Evolutionary conservation across 2,888 invertebrate species (phyloP), one percentile per base, ranked within the genome.

Genomic region (Augochlorella aurata): DNA sequence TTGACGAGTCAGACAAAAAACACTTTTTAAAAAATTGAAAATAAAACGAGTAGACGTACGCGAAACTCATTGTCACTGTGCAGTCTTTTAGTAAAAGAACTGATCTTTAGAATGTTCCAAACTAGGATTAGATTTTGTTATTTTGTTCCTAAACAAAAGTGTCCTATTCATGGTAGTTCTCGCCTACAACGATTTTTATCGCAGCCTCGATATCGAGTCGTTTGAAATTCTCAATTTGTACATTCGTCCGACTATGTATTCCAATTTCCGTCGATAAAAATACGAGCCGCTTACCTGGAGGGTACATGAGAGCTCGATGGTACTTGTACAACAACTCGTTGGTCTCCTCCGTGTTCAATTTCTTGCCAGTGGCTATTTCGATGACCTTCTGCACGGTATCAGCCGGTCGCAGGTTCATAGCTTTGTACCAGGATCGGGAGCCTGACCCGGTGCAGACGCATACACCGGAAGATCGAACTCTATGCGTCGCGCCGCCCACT

Each of bases 361-460:
- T 69, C 49, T 72, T 81, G 21, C 80, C 80, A 1, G 76, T 84
- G 68, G 93, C 90, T 44, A 93, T 76, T 45, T 78, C 58, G 9
- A 72, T 74, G 65, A 87, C 70, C n/a, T 10, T 77, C 73, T 69
- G 82, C 74, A 89, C 45, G 45, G 85, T 85, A 38, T 85, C 79
- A n/a, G 70, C 44, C 12, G 83, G 72, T 58, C 81, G 77, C 5
- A 78, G 24, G 81, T 88, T 88, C 81, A 86, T 89, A 21, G 75
- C 68, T 67, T 58, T 80, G 61, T 97, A 97, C 99, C 99, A 99
- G 0, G 98, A 98, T 0, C 98, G 98, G 38, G 98, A 98, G 0
- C 99, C 99, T 0, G 99, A 98, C 21, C 99, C 99, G 0, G 99
- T 99, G 84, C 97, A 97, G 29, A 99, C 96, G 85, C 98, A 98